phyloP scores from a whole-genome alignment of 2,888 invertebrate species.

The Seira musarum region DNA sequence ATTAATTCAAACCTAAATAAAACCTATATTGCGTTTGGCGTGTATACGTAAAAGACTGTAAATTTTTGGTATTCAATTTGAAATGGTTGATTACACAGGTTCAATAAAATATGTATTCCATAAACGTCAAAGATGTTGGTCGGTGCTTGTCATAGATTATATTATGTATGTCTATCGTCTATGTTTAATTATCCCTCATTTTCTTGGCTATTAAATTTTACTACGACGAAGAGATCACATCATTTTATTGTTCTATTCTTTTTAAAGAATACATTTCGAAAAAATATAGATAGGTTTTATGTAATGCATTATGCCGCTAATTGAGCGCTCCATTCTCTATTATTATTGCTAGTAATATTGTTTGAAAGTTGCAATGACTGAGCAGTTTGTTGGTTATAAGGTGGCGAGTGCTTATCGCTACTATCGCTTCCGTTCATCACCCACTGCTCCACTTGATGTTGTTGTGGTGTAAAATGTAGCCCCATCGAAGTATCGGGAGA shows the following conservation, averaged over 20 bases:
- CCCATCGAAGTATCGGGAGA: constrained; percentile 18
- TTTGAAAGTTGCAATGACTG: constrained; percentile 18
- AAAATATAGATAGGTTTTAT: background rate
- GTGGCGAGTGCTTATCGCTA: constrained; percentile 50
- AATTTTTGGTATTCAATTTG: background rate
- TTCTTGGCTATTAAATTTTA: background rate
- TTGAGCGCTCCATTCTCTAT: constrained; percentile 54
- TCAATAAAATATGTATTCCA: no score
- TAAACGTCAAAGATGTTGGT: no score
- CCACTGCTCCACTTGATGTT: constrained; percentile 39
- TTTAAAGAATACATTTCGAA: background rate
- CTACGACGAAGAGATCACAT: constrained; percentile 45
- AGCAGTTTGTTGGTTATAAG: background rate
- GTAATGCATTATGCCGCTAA: constrained; percentile 20
- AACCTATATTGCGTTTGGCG: background rate
- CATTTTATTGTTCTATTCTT: background rate
- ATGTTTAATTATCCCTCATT: no score
- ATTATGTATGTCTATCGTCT: no score
- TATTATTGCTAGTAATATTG: constrained; percentile 42
- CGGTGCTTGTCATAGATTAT: no score
- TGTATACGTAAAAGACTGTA: constrained; percentile 6
- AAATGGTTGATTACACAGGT: no score
- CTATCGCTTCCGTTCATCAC: constrained; percentile 44
- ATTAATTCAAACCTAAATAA: no score
- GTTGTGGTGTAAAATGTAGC: background rate